Base-by-base conservation (phyloP, 2,113 vertebrate genomes). In the Cyphotilapia sp. region DNA sequence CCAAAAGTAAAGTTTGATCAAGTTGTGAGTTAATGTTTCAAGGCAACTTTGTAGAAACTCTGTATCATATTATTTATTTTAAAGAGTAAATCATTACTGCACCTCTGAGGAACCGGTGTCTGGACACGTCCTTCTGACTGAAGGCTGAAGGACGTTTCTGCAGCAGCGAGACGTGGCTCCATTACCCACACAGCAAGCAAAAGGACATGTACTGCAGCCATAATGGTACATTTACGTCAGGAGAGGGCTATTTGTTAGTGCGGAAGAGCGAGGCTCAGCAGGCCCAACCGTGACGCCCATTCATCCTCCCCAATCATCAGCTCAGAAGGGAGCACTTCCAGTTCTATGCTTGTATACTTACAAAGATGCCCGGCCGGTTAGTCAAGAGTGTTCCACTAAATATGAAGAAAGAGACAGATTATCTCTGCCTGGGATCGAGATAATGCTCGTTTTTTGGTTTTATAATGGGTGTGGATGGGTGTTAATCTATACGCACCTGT, bases 321-420 rank as follows among this genome's bases (percentile, higher is more conserved):
- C 88, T 88, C 89, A n/a, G 24, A 63, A 47, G 89, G 89, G 90
- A 92, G 61, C 17, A 17, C 40, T 91, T 89, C 59, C 61, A 91
- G 80, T 84, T 53, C 84, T 82, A 49, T 71, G 53, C 85, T 74
- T 19, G 42, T 81, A 42, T 76, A 71, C 69, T 88, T 81, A 63
- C 31, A 61, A 69, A 91, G 81, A 81, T 53, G 54, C 53, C 33
- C 17, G 13, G 81, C 66, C 59, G 85, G 92, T 95, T 94, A 93
- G 91, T 91, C 91, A 90, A 94, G 45, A 90, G 92, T 57, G 81
- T 84, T 92, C 85, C 12, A 53, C 83, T 83, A 82, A 90, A 94
- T 85, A 91, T 86, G 83, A 92, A 88, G 85, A 90, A 86, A 86
- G 74, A 61, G 86, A 95, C 92, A 88, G 86, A 90, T 93, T 9